Evolutionary conservation across 2,113 vertebrate species (phyloP), one percentile per base, ranked within the genome.

Genomic region (Rhabdomys dilectus): DNA sequence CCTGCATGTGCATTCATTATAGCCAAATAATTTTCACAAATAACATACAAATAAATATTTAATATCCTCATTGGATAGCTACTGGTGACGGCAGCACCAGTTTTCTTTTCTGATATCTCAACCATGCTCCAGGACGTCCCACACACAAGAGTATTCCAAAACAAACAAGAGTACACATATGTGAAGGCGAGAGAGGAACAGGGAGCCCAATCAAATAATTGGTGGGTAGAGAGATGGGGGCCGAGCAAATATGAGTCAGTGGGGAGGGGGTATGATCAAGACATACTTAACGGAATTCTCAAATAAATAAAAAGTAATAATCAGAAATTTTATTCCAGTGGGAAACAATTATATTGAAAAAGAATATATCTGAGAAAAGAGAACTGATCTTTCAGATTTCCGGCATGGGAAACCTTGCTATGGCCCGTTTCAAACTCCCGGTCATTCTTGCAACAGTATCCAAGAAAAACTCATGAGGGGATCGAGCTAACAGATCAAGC

Each of bases 401-500:
- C 56, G 10, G 8, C 56, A 19, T 84, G 66, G 26, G 45, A 88
- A 94, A 56, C 1, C 9, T 19, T 87, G 13, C 22, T 7, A 7
- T 48, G n/a, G 16, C 21, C 75, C 42, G 16, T 64, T 19, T 90
- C 8, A 91, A 26, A 89, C 1, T 21, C 75, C 64, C 22, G 85
- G 70, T 93, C 31, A 72, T 53, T 21, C 17, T 1, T 76, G 9
- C 0, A 93, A 24, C 8, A 48, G 19, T 39, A 94, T 53, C 62
- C 36, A 85, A 53, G 51, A 88, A 89, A 89, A 94, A 39, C 45
- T 91, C 89, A 91, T 94, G 87, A 80, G 48, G 80, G 9, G 34
- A 92, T 66, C 96, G 64, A 81, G 88, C 45, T 36, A 97, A 89
- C 68, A 66, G 91, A 96, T 94, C 58, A 90, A 82, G 29, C 56